These are phyloP conservation scores for Gastrophysa polygoni DNA, from an alignment of 2,888 invertebrate genomes.

Conservation along the genomic window DNA sequence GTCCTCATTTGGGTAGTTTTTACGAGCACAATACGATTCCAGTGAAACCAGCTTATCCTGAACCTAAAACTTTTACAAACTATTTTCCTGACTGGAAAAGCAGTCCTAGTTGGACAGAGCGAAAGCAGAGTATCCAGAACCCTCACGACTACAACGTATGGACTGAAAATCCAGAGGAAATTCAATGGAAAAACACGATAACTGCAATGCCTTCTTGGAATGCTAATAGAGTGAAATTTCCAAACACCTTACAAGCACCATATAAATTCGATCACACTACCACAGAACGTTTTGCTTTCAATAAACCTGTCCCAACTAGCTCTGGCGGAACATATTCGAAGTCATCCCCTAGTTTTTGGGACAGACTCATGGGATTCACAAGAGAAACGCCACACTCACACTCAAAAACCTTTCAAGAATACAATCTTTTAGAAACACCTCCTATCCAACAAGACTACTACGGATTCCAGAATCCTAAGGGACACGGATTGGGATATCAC, in stretches of 20 bases:
- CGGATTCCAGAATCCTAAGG: constrained; percentile 9
- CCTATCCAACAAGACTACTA: constrained; percentile 18
- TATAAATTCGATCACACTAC: constrained; percentile 25
- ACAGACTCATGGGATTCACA: constrained; percentile 22
- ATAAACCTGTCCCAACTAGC: constrained; percentile 38
- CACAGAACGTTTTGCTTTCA: constrained; percentile 35
- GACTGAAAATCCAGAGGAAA: constrained; percentile 10
- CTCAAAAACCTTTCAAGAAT: constrained; percentile 37
- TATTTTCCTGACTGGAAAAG: neutral
- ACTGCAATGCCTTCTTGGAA: neutral
- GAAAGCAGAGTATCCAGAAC: constrained; percentile 12
- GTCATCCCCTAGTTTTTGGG: constrained; percentile 21
- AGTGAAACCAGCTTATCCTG: constrained; percentile 35
- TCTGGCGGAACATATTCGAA: too few relatives aligned
- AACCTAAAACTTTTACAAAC: constrained; percentile 20
- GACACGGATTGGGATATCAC: constrained; percentile 20
- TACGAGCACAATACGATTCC: constrained; percentile 60
- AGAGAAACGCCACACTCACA: constrained; percentile 3
- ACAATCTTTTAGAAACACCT: constrained; percentile 39
- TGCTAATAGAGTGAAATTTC: constrained; percentile 18
- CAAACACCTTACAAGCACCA: constrained; percentile 6
- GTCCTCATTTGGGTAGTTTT: constrained; percentile 61
- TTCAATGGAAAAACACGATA: neutral
- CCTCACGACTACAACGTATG: constrained; percentile 12
- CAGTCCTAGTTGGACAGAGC: constrained; percentile 16